Base-by-base conservation (phyloP, 1,140 invertebrate genomes). In the Physella acuta region DNA sequence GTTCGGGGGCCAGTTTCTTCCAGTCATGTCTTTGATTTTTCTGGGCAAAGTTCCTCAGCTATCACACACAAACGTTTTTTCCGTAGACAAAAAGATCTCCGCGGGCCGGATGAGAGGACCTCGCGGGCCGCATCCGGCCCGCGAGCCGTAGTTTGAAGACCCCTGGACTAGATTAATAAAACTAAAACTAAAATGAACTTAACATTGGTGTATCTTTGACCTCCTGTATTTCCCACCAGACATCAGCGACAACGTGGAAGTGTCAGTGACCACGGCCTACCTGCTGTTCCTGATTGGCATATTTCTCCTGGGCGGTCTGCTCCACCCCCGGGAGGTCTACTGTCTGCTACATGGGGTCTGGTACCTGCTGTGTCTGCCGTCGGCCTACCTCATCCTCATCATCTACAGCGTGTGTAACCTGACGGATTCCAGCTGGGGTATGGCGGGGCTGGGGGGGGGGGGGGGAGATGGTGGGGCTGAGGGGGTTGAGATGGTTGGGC, bases 241-340 rank as follows among this genome's bases (percentile, higher is more conserved):
- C 30, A 78, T 79, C 37, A 75, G 73, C 63, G 37, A 70, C 0
- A 69, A 75, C 39, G 44, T 79, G 8, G 71, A 71, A 3, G 37
- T 81, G 4, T 81, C 80, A 0, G 69, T 75, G 34, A 76, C 78
- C 26, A 78, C 78, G 0, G 24, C 81, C 14, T 82, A 81, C 39
- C 70, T 82, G 1, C 70, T 39, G 4, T 53, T 59, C 14, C 56
- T 82, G 55, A 72, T 76, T 1, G 71, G 33, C 24, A 74, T 84
- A 61, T 86, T 93, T 60, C 79, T 92, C 0, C 78, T 91, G 26
- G 89, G 91, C 8, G 92, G 89, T 0, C 74, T 93, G 0, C 75
- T 95, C n/a, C 94, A 97, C 86, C 94, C 93, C 0, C 89, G 69
- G 8, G 81, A 82, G 49, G 71, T 79, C 11, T 39, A 37, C 14